A percentile compares a stretch with the other conserved stretches of the same genome.
These are phyloP conservation scores for Lepus timidus DNA, from an alignment of 2,113 vertebrate genomes.

Conservation along the genomic window DNA sequence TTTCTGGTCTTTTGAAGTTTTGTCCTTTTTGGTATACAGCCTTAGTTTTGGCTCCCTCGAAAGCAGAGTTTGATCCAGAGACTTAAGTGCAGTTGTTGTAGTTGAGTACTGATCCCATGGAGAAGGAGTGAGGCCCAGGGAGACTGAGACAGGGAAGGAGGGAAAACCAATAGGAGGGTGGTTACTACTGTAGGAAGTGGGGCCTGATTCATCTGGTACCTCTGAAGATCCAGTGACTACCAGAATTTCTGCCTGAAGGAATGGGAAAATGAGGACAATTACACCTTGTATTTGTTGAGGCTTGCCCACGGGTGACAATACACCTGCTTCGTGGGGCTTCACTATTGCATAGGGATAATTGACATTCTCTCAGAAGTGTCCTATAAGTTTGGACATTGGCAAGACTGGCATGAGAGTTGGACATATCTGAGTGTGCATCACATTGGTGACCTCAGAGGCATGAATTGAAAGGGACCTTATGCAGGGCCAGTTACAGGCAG, in stretches of 20 bases:
- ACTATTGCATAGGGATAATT: neutral
- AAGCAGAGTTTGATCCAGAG: neutral
- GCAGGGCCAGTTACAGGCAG: neutral
- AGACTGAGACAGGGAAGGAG: neutral
- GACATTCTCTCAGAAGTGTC: neutral
- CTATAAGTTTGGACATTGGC: neutral
- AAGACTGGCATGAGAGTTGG: neutral
- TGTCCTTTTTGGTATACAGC: neutral
- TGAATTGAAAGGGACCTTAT: neutral
- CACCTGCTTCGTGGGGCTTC: neutral
- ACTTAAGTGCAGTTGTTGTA: neutral
- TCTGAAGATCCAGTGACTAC: neutral
- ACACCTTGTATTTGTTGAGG: neutral
- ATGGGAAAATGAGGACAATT: neutral
- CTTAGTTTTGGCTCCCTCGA: neutral
- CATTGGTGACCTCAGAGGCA: neutral
- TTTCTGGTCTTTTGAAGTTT: neutral
- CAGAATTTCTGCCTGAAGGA: neutral
- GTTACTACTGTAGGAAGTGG: neutral
- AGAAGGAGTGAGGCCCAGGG: neutral
- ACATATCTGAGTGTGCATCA: rapidly evolving
- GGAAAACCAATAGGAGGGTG: neutral
- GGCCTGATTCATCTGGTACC: neutral
- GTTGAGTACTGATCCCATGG: neutral
- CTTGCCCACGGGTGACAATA: neutral